Base-by-base conservation (phyloP, 2,113 vertebrate genomes). In the Saccopteryx bilineata region DNA sequence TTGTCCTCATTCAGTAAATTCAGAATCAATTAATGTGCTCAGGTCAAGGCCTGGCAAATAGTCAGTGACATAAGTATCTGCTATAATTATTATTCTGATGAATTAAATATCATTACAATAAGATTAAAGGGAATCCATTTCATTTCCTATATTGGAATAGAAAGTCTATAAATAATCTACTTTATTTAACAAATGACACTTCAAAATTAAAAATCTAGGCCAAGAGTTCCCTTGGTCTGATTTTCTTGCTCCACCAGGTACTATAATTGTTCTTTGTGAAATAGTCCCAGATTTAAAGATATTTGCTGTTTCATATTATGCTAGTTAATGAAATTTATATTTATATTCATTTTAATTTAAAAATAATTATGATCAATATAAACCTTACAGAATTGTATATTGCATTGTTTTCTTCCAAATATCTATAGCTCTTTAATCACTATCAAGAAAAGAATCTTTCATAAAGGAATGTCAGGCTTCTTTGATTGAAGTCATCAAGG, bases 401-500 rank as follows among this genome's bases (percentile, higher is more conserved):
- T 21, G 69, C 19, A 54, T 65, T 69, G 63, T 80, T 65, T 90
- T 83, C 54, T 48, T 46, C 71, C 61, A 92, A 90, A 80, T 93
- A 79, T 26, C 15, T 85, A 71, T 39, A n/a, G 4, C n/a, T 90
- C 15, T 93, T 90, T 94, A 84, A 91, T 88, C 52, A 65, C 9
- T 91, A 91, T 7, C 23, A 15, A 76, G 65, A 82, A 94, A 95
- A 79, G 52, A 48, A 31, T 79, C n/a, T 6, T 79, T 81, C 21
- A 71, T 80, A 94, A 95, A 93, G 58, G 60, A 80, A 3, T 80
- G 48, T 39, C 58, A 94, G 21, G 12, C 8, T 96, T 68, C 46
- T 96, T 87, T 76, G 26, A 87, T 87, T 54, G 80, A 96, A 75
- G 23, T 69, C 78, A 79, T 87, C 33, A 84, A 75, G 31, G n/a